Conservation (phyloP, 2,113 vertebrate genomes). For the Myrmecophaga tridactyla region DNA sequence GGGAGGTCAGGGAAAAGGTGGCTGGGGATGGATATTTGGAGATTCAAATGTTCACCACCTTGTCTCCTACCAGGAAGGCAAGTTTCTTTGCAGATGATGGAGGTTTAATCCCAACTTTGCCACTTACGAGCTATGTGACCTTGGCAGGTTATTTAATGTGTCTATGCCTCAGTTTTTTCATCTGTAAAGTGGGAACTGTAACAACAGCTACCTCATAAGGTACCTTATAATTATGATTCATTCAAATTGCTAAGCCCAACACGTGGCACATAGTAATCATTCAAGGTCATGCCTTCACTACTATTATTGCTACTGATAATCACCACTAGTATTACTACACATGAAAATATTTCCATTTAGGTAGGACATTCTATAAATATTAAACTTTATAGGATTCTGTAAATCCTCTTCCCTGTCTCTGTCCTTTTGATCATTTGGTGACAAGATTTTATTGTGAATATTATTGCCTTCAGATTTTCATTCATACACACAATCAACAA, state of each 20-base stretch:
- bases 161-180: neutral
- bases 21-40: neutral
- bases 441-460: neutral
- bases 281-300: neutral
- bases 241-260: neutral
- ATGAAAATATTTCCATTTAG: neutral
- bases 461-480: neutral
- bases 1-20: neutral
- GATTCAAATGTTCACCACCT: neutral
- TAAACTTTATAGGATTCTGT: neutral
- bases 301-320: neutral
- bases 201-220: neutral
- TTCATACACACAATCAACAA: neutral
- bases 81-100: neutral
- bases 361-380: neutral
- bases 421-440: neutral
- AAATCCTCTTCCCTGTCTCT: neutral
- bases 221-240: neutral
- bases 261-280: neutral
- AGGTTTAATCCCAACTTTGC: neutral
- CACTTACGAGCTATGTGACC: neutral
- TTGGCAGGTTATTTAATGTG: neutral
- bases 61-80: neutral
- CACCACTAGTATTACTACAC: neutral
- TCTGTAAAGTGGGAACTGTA: neutral